Evolutionary conservation across 2,888 invertebrate species (phyloP), one percentile per base, ranked within the genome.

Genomic region (Frankliniella fusca): DNA sequence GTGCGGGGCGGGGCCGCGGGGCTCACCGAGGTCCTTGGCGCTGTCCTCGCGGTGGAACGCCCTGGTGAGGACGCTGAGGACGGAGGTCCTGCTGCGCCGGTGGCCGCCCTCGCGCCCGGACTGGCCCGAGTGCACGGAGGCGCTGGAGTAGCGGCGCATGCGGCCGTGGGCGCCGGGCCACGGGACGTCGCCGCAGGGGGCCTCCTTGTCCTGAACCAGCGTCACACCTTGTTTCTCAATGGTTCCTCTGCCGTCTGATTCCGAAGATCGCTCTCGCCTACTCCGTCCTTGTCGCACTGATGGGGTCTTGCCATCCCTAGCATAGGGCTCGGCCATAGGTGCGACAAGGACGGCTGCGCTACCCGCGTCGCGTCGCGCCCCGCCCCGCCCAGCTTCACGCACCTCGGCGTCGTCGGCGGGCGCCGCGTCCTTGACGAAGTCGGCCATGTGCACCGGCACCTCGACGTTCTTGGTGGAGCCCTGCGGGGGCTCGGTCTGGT

Each of bases 401-500:
- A 61, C 61, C 70, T 76, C 70, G 70, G 11, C 70, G 70, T 76
- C 70, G 70, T 76, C 27, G 11, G 70, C 27, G 27, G 2, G 70
- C 27, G 70, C 27, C 11, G 27, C 27, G 70, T 76, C 70, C 70
- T 76, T 76, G 27, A 76, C 70, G 70, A 85, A 85, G 82, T 85
- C 85, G n/a, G 83, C 83, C 80, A 84, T 83, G 23, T 85, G 84
- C 10, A 82, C 28, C 7, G 85, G 84, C 11, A 85, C 85, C 80
- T 84, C 85, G 9, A 86, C 84, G 38, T 85, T 83, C 48, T 85
- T 85, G 11, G 87, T 85, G 0, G 89, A 89, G 12, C 89, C 89
- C 84, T 87, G 87, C 81, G 89, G 89, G 48, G 89, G 89, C 54
- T 89, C 88, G 49, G 87, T 87, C 81, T 88, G 87, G 83, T 88